A percentile compares a stretch with the other conserved stretches of the same genome.
Conservation (phyloP, 2,888 invertebrate genomes). For the Pachymerium ferrugineum region DNA sequence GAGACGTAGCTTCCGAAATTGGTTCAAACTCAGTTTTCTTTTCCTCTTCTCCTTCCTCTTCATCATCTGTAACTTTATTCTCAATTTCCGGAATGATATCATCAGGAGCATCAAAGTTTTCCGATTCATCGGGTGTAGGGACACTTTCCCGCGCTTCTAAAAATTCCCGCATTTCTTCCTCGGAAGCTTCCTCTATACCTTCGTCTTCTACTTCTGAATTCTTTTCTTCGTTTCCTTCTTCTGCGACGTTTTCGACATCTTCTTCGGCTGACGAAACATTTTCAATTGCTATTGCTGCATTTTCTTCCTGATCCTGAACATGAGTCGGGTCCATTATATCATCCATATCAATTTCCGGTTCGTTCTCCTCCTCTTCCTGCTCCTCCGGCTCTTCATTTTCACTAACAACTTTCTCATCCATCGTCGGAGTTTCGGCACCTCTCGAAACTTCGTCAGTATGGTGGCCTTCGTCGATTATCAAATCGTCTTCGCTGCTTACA, state of each 20-base stretch:
- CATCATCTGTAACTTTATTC: neutral
- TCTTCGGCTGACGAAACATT: conserved; percentile 36
- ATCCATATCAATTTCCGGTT: conserved; percentile 21
- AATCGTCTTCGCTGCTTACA: conserved; percentile 38
- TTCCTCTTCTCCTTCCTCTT: neutral
- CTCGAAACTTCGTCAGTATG: conserved; percentile 43
- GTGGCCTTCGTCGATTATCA: conserved; percentile 39
- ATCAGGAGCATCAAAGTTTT: neutral
- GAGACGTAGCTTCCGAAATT: conserved; percentile 30
- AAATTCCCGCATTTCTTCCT: neutral
- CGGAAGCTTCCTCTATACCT: neutral
- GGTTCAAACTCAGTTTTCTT: conserved; percentile 35
- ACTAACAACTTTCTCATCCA: conserved; percentile 47
- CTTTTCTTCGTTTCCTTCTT: conserved; percentile 33
- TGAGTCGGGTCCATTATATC: neutral
- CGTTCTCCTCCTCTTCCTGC: conserved; percentile 26
- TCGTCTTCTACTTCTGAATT: neutral
- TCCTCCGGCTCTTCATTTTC: conserved; percentile 20
- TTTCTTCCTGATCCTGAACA: neutral
- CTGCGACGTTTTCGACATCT: conserved; percentile 34
- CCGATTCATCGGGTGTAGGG: too few relatives aligned
- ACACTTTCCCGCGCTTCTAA: neutral
- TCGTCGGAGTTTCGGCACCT: conserved; percentile 52
- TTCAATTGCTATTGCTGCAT: conserved; percentile 12
- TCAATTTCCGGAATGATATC: neutral